A percentile compares a stretch with the other conserved stretches of the same genome.
These are phyloP conservation scores for Oncorhynchus tshawytscha DNA, from an alignment of 2,113 vertebrate species.

Conservation along the genomic window DNA sequence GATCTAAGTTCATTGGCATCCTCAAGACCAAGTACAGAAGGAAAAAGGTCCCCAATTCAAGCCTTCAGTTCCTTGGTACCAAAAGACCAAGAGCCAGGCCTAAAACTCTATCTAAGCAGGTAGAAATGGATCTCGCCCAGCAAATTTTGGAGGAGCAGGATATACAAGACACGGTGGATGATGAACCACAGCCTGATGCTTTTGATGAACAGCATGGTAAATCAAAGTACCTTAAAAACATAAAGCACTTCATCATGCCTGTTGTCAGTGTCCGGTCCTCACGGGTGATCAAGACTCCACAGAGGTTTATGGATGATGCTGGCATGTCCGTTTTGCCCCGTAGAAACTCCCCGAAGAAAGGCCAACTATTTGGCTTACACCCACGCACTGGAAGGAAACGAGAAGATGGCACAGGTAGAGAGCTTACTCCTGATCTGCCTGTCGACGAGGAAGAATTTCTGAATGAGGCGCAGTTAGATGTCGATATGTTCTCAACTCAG, in stretches of 20 bases:
- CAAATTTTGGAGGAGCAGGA: constrained; percentile 67
- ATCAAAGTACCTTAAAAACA: constrained; percentile 85
- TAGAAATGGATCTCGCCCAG: constrained; percentile 68
- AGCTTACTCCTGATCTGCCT: constrained; percentile 61
- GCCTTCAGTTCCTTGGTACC: constrained; percentile 53
- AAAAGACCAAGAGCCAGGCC: constrained; percentile 55
- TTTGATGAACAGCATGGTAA: constrained; percentile 63
- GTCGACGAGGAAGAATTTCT: constrained; percentile 65
- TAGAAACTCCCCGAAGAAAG: constrained; percentile 73
- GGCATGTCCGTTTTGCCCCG: constrained; percentile 78
- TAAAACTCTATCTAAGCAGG: constrained; percentile 59
- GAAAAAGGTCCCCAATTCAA: constrained; percentile 33
- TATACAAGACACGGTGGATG: constrained; percentile 66
- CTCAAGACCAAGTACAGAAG: constrained; percentile 69
- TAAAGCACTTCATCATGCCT: constrained; percentile 90
- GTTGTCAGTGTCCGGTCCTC: constrained; percentile 87
- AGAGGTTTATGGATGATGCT: constrained; percentile 88
- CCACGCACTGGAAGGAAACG: constrained; percentile 54
- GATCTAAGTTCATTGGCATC: constrained; percentile 63
- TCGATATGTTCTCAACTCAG: constrained; percentile 69
- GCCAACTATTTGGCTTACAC: constrained; percentile 62
- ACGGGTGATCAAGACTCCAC: constrained; percentile 87
- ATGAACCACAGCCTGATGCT: constrained; percentile 51
- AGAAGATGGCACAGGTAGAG: constrained; percentile 51
- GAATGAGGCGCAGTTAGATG: constrained; percentile 65